Evolutionary conservation across 2,888 invertebrate species (phyloP).

Genomic region (Cerceris ruficornis): DNA sequence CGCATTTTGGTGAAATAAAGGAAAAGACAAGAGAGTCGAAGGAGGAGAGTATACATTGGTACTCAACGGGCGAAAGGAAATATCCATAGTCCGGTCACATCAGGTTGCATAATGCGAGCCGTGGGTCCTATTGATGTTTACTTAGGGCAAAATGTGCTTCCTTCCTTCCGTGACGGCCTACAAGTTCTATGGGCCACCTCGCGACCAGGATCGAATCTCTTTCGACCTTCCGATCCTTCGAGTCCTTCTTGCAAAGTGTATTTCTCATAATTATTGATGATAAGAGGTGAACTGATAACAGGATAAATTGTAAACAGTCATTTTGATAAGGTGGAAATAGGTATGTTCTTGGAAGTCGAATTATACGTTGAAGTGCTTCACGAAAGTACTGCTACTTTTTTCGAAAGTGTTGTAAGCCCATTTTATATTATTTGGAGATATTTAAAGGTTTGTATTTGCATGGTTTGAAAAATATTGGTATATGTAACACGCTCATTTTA

Average conservation of each 20-base stretch:
- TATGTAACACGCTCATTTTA: no score
- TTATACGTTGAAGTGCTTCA: no score
- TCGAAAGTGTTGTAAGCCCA: no score
- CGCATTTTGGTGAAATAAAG: constrained; percentile 30
- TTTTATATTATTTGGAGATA: no score
- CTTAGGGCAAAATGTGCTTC: constrained; percentile 66
- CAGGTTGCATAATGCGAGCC: constrained; percentile 67
- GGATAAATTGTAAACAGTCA: constrained; percentile 41
- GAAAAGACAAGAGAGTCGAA: neutral
- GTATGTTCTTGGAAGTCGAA: no score
- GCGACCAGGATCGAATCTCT: constrained; percentile 25
- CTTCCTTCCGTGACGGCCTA: constrained; percentile 46
- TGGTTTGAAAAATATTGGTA: no score
- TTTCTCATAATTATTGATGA: no score
- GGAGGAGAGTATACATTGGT: constrained; percentile 17
- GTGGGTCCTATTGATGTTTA: constrained; percentile 61
- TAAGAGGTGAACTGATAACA: neutral
- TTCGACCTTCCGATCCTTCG: constrained; percentile 27
- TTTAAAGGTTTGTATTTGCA: no score
- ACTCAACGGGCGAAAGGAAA: constrained; percentile 51
- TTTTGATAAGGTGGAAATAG: neutral
- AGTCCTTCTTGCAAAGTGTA: constrained; percentile 1
- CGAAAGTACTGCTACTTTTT: no score
- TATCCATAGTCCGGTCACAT: constrained; percentile 68
- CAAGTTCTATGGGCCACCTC: constrained; percentile 20